A percentile compares a stretch with the other conserved stretches of the same genome.
Evolutionary conservation across 2,113 vertebrate species (phyloP).

Genomic region (Hippopotamus amphibius): DNA sequence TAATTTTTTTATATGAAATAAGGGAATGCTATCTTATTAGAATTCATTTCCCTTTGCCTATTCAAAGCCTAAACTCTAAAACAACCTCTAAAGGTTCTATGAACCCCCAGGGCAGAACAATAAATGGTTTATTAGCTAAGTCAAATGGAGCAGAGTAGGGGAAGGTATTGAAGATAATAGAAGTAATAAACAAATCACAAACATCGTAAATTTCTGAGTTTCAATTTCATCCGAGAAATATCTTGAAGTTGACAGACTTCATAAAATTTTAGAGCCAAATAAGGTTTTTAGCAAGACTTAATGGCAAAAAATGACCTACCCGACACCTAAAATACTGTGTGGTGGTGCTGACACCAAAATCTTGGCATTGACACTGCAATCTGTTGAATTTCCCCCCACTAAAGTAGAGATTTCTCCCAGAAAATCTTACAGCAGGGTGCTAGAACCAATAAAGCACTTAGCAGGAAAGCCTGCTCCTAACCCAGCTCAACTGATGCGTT

Average conservation of each 20-base stretch:
- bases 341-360: background rate
- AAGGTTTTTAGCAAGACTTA: background rate
- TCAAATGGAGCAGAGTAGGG: background rate
- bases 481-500: background rate
- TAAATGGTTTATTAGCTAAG: slow-evolving; percentile 38
- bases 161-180: background rate
- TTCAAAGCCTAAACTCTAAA: slow-evolving; percentile 34
- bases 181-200: slow-evolving; percentile 18
- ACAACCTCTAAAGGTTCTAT: background rate
- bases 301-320: background rate
- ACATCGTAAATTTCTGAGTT: background rate
- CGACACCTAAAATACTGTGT: background rate
- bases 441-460: background rate
- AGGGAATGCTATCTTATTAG: background rate
- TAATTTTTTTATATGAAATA: slow-evolving; percentile 49
- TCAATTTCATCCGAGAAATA: background rate
- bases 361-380: background rate
- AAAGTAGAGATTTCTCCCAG: background rate
- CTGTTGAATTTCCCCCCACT: background rate
- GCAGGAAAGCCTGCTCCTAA: background rate
- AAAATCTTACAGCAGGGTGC: background rate
- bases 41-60: slow-evolving; percentile 45
- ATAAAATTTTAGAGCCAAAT: background rate
- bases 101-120: background rate
- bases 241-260: slow-evolving; percentile 15